Conservation (phyloP, 2,888 invertebrate genomes). For the Crematogaster levior region DNA sequence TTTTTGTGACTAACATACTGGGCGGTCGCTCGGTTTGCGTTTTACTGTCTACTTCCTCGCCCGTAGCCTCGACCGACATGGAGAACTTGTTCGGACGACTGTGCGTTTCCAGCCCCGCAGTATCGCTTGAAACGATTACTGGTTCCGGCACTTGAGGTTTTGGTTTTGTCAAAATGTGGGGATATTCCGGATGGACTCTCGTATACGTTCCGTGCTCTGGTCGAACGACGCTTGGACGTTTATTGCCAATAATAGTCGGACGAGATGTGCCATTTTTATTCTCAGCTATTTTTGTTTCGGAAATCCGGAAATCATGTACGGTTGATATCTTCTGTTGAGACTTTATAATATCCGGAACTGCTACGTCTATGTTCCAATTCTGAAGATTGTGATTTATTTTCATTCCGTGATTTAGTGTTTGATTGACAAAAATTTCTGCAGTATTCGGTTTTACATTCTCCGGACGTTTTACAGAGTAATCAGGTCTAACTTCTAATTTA, state of each 20-base stretch:
- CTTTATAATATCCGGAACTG: conserved; percentile 2
- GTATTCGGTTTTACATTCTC: conserved; percentile 34
- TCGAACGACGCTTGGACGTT: conserved; percentile 33
- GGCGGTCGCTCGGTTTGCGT: conserved; percentile 81
- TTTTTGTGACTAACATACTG: conserved; percentile 75
- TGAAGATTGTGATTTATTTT: conserved; percentile 49
- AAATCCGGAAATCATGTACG: neutral
- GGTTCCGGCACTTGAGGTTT: conserved; percentile 79
- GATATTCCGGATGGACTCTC: conserved; percentile 81
- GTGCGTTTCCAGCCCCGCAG: conserved; percentile 65
- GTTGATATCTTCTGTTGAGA: conserved; percentile 11
- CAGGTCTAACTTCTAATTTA: conserved; percentile 53
- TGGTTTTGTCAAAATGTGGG: conserved; percentile 82
- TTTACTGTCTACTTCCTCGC: conserved; percentile 78
- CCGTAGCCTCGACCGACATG: conserved; percentile 78
- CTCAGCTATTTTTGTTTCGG: neutral
- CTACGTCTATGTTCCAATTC: conserved; percentile 51
- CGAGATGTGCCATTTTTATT: conserved; percentile 55
- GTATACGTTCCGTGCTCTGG: conserved; percentile 58
- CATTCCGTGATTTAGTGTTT: conserved; percentile 25
- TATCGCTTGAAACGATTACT: conserved; percentile 76
- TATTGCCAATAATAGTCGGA: conserved; percentile 24
- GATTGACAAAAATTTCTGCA: conserved; percentile 49
- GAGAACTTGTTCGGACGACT: conserved; percentile 78
- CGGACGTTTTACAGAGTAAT: conserved; percentile 38